Conservation (phyloP, 2,888 invertebrate genomes). For the Automeris io region DNA sequence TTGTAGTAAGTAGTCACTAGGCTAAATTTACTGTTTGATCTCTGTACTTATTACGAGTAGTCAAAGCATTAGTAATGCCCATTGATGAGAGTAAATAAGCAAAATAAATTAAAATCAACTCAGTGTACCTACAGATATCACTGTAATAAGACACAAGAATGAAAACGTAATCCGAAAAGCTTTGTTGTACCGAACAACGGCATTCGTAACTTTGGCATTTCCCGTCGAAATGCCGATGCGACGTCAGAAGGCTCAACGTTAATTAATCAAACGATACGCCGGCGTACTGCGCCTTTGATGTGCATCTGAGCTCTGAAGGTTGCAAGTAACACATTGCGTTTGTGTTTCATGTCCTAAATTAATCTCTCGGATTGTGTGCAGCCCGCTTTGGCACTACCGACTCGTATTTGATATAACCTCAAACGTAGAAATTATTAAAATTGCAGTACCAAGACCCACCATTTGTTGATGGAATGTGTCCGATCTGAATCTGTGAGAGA, state of each 20-base stretch:
- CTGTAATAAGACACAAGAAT: no score
- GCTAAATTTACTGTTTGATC: no score
- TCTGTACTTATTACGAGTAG: no score
- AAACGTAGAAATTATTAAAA: no score
- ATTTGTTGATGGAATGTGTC: no score
- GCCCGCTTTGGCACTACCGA: background rate
- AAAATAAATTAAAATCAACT: no score
- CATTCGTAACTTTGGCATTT: background rate
- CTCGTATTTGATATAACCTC: background rate
- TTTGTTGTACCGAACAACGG: background rate
- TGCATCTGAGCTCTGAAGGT: conserved; percentile 6
- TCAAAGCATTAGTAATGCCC: no score
- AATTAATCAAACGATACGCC: conserved; percentile 36
- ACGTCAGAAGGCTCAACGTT: conserved; percentile 22
- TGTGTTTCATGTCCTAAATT: background rate
- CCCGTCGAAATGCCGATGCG: background rate
- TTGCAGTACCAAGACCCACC: no score
- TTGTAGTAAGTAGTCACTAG: no score
- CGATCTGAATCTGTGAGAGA: no score
- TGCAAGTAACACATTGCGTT: background rate
- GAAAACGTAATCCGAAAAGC: background rate
- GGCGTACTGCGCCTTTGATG: conserved; percentile 8
- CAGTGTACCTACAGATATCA: no score
- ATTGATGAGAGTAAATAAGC: no score
- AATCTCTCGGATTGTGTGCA: background rate